These are phyloP conservation scores for Galemys pyrenaicus DNA, from an alignment of 2,113 vertebrate genomes.

Conservation along the genomic window DNA sequence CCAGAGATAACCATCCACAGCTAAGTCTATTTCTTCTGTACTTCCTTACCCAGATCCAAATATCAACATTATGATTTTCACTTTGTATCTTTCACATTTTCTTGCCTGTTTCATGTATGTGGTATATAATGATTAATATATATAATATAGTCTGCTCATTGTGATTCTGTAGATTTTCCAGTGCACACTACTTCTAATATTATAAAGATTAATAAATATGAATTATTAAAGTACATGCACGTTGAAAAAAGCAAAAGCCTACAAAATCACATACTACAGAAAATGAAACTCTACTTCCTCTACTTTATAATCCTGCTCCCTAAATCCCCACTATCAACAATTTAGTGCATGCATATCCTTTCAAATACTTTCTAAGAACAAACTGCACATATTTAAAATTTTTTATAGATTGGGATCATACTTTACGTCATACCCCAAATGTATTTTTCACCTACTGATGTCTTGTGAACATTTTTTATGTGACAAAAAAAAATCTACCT, in stretches of 20 bases:
- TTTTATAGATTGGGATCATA: neutral
- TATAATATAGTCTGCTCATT: neutral
- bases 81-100: conserved; percentile 14
- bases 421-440: neutral
- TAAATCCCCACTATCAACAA: neutral
- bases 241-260: neutral
- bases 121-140: neutral
- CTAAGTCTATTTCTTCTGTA: neutral
- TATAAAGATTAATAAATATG: conserved; percentile 26
- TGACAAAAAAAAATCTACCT: neutral
- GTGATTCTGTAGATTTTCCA: neutral
- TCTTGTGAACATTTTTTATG: neutral
- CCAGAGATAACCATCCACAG: neutral
- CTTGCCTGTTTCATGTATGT: neutral
- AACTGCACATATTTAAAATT: neutral
- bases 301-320: neutral
- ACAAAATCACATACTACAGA: neutral
- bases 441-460: neutral
- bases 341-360: neutral
- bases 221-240: neutral
- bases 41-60: neutral
- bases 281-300: neutral
- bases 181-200: neutral
- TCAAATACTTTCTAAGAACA: neutral
- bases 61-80: neutral